Base-by-base conservation (phyloP, 2,888 invertebrate genomes). In the Eledona agricola region DNA sequence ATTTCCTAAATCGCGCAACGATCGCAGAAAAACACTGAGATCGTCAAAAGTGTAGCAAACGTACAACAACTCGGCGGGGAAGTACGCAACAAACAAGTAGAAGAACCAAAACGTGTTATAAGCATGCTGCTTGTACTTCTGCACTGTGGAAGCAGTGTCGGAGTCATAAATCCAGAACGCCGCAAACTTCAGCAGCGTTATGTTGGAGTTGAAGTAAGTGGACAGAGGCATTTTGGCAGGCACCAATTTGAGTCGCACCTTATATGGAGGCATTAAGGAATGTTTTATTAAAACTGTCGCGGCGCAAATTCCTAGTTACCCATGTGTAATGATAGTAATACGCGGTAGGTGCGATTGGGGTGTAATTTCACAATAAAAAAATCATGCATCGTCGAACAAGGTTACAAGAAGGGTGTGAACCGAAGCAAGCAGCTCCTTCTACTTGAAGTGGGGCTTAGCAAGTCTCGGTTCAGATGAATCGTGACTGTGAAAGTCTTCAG, bases 121-220 rank as follows among this genome's bases (percentile, higher is more conserved):
- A 3, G 22, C 7, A 11, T 31, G 37, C 28, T 55, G 51, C 4
- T 28, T 3, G 25, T 34, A 34, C 46, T 42, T 35, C 10, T 22
- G 42, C n/a, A 7, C 6, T 11, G 7, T 20, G 26, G 11, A 7
- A 4, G 43, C 4, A 6, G 17, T 31, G n/a, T 29, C 5, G n/a
- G 47, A 10, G n/a, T 55, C 55, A 25, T 56, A 56, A 2, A 56
- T 13, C 58, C 58, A 58, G 9, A 58, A 34, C 4, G 28, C 51
- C 0, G 51, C 26, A 3, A 51, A 26, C 20, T 56, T 56, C 9
- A 58, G 17, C 2, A 46, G 9, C 4, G 4, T n/a, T 4, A 49
- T 51, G 10, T 55, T 58, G 12, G 49, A 47, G 26, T 58, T 49
- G 32, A 58, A 58, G 32, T 56, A 58, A 3, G 13, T 7, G 7